A percentile compares a stretch with the other conserved stretches of the same genome.
Evolutionary conservation across 2,888 invertebrate genomes (phyloP).

Genomic region (Aelia acuminata): DNA sequence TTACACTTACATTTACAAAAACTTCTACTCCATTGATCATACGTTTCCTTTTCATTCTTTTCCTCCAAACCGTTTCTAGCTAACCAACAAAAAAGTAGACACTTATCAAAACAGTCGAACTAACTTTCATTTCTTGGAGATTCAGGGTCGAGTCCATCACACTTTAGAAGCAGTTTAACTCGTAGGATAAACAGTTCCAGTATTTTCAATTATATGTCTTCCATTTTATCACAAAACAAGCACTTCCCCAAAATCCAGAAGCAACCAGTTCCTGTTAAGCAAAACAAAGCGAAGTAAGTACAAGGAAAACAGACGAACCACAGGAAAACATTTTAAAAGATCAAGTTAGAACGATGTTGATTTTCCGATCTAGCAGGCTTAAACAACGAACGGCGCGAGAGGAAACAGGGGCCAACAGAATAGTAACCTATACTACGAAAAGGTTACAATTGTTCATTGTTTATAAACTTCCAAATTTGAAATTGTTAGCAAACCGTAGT

Average conservation of each 20-base stretch:
- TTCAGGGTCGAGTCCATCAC: slow-evolving; percentile 17
- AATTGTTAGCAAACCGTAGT: background rate
- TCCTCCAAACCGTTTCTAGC: background rate
- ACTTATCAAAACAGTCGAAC: background rate
- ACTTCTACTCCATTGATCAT: slow-evolving; percentile 22
- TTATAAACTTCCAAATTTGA: slow-evolving; percentile 15
- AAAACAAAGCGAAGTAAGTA: background rate
- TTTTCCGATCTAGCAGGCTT: slow-evolving; percentile 44
- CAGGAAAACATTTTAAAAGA: slow-evolving; percentile 41
- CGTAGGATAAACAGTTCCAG: background rate
- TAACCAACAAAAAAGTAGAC: background rate
- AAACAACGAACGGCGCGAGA: slow-evolving; percentile 50
- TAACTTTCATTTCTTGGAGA: slow-evolving; percentile 17
- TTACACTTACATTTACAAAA: slow-evolving; percentile 38
- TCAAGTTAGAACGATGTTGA: slow-evolving; percentile 23
- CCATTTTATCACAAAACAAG: background rate
- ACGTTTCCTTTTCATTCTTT: slow-evolving; percentile 26
- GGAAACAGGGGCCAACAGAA: slow-evolving; percentile 42
- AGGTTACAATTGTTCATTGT: background rate
- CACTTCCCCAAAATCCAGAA: background rate
- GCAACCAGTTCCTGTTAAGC: background rate
- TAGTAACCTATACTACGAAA: background rate
- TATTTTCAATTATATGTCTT: background rate
- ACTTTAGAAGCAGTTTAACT: slow-evolving; percentile 19
- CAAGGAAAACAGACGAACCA: slow-evolving; percentile 25